Conservation (phyloP, 2,797 vertebrate species). For the Ciconia nigra region DNA sequence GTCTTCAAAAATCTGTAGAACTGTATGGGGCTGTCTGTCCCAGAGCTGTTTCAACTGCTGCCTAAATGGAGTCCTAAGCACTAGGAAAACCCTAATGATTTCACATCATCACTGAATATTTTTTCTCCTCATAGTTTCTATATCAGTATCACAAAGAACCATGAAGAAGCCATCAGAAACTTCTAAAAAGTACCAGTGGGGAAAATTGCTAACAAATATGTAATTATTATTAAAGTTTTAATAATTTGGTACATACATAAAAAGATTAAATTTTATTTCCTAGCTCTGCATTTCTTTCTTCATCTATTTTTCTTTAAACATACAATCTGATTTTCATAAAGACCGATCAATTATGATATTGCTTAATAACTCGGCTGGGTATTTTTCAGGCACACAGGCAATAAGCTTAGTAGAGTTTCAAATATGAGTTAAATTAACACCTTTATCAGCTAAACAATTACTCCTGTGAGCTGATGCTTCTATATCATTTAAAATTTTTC, state of each 20-base stretch:
- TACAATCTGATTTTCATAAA: neutral
- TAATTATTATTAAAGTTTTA: slow-evolving; percentile 3
- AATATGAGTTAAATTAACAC: slow-evolving; percentile 4
- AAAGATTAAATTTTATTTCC: neutral
- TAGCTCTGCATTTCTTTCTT: neutral
- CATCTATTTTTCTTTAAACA: neutral
- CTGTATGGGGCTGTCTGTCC: neutral
- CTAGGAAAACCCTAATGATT: neutral
- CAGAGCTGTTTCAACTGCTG: neutral
- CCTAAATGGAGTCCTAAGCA: neutral
- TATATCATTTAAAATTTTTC: neutral
- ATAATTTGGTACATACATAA: neutral
- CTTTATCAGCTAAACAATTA: neutral
- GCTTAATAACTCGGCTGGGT: neutral
- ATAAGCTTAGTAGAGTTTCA: slow-evolving; percentile 1
- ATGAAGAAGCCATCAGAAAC: neutral
- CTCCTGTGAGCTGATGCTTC: neutral
- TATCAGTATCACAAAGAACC: neutral
- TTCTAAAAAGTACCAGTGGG: neutral
- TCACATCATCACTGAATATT: neutral
- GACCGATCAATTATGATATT: neutral
- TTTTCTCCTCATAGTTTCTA: neutral
- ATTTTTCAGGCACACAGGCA: neutral
- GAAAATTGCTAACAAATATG: neutral
- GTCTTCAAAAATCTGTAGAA: neutral